These are phyloP conservation scores for Limosa lapponica DNA, from an alignment of 2,797 vertebrate species.

Conservation along the genomic window DNA sequence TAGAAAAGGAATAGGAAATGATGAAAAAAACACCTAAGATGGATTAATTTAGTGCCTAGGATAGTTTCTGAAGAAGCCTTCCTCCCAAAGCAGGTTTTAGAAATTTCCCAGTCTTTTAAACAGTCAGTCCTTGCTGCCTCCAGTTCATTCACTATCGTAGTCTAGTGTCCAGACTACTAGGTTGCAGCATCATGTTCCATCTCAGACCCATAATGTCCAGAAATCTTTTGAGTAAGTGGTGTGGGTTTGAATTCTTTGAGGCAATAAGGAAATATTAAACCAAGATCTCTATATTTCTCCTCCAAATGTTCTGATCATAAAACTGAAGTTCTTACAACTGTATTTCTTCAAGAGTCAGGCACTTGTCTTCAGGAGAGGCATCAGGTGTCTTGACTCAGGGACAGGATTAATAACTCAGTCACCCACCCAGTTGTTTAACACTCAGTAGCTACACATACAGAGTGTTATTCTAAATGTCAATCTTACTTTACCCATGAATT, in stretches of 20 bases:
- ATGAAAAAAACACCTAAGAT: background rate
- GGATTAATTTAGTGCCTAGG: background rate
- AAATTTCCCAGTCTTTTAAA: background rate
- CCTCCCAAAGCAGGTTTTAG: background rate
- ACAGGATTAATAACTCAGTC: background rate
- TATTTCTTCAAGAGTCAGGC: background rate
- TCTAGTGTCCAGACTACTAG: background rate
- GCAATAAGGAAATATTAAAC: background rate
- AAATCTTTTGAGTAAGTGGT: background rate
- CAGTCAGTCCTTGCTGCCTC: background rate
- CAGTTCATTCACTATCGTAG: background rate
- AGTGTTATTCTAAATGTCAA: conserved; percentile 4
- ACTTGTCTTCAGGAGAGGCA: background rate
- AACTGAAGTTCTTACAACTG: background rate
- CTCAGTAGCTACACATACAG: background rate
- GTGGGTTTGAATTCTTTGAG: background rate
- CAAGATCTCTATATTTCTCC: background rate
- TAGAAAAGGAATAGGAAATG: background rate
- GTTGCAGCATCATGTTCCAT: background rate
- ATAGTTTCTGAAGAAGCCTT: background rate
- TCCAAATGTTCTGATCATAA: background rate
- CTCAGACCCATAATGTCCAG: background rate
- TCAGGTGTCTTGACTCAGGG: background rate
- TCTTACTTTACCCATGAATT: conserved; percentile 2
- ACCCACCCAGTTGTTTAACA: background rate